Base-by-base conservation (phyloP, 2,113 vertebrate genomes). In the Onychorhynchus coronatus region DNA sequence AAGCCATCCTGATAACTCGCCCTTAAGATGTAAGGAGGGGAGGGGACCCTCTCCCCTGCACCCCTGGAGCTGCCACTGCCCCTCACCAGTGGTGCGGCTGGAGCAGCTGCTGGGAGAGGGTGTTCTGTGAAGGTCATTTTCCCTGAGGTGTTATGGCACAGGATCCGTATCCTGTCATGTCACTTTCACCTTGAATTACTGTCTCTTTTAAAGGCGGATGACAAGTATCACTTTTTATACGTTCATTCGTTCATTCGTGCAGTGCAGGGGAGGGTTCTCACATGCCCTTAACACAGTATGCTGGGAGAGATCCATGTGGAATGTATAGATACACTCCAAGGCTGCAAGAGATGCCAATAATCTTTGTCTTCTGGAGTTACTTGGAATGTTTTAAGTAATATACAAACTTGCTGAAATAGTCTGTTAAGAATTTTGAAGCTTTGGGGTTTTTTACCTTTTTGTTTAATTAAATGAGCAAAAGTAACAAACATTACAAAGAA, bases 251-350 rank as follows among this genome's bases (percentile, higher is more conserved):
- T 47, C 5, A 6, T 8, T 33, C 9, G 2, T 50, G 44, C 52
- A 31, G 6, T 25, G 30, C 5, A 13, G 6, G 5, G 6, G 4
- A 70, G 41, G 14, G 23, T 3, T 55, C 47, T 31, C 2, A 0
- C 8, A 25, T 1, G 12, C 31, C 28, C 42, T 8, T 13, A 42
- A 22, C 30, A 5, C 14, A 11, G 19, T 2, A 1, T 12, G 5
- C 47, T 20, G 42, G 46, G 28, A 39, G 41, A 31, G 14, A 41
- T 22, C n/a, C 65, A 2, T 5, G 14, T 33, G 17, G 6, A 7
- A 52, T 8, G 30, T 30, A 14, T 21, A 21, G n/a, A 21, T 50
- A 24, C 21, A 12, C 23, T 47, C 30, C 42, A 44, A 47, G 19
- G 47, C 25, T 30, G 30, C 49, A 37, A 42, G 23, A 44, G 22